Percentiles rank a stretch among this genome's conserved stretches.
Conservation (phyloP, 2,888 invertebrate species). For the Lacanobia wlatinum region DNA sequence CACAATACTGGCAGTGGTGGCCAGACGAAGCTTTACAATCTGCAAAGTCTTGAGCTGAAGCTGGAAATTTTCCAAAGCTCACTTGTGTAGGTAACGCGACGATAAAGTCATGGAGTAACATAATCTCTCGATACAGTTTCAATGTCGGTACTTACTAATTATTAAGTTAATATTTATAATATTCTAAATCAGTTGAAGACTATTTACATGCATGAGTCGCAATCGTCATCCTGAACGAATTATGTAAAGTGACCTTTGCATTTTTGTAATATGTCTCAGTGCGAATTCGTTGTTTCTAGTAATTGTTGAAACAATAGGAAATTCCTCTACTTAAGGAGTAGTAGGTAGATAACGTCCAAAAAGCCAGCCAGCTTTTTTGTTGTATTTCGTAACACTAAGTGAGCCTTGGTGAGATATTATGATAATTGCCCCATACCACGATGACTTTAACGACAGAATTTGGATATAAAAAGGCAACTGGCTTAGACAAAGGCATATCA, state of each 20-base stretch:
- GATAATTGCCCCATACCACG: slow-evolving; percentile 58
- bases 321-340: slow-evolving; percentile 53
- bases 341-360: slow-evolving; percentile 32
- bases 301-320: slow-evolving; percentile 59
- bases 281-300: slow-evolving; percentile 16
- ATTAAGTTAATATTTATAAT: neutral
- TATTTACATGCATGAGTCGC: neutral
- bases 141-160: neutral
- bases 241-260: slow-evolving; percentile 12
- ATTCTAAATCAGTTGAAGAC: neutral
- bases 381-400: slow-evolving; percentile 53
- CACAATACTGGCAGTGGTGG: too few relatives aligned
- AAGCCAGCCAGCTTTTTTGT: slow-evolving; percentile 57
- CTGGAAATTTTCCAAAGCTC: too few relatives aligned
- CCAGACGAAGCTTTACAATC: too few relatives aligned
- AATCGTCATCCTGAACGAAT: slow-evolving; percentile 13
- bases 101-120: too few relatives aligned
- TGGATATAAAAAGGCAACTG: slow-evolving; percentile 55
- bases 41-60: too few relatives aligned
- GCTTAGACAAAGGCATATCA: slow-evolving; percentile 43
- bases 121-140: too few relatives aligned
- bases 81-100: too few relatives aligned
- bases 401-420: slow-evolving; percentile 60
- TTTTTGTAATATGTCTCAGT: slow-evolving; percentile 9
- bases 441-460: slow-evolving; percentile 53